Evolutionary conservation across 2,888 invertebrate species (phyloP).

Genomic region (Electrophaes corylata): DNA sequence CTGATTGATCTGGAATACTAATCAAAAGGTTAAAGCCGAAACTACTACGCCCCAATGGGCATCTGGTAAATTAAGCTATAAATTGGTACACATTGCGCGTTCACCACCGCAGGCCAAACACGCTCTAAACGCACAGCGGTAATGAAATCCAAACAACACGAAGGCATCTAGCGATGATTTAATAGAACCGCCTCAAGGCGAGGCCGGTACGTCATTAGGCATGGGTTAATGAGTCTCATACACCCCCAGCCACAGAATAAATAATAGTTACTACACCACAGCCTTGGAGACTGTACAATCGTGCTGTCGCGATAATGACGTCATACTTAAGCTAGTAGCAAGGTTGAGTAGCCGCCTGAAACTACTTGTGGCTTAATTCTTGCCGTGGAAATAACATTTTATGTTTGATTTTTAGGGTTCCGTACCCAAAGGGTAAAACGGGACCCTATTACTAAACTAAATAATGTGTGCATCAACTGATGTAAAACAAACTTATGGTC

Average conservation of each 20-base stretch:
- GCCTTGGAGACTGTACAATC: constrained; percentile 20
- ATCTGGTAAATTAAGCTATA: constrained; percentile 4
- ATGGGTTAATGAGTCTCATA: constrained; percentile 62
- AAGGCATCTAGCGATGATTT: constrained; percentile 45
- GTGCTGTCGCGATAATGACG: constrained; percentile 23
- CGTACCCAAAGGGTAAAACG: too few relatives aligned
- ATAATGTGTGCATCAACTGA: too few relatives aligned
- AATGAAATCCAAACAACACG: constrained; percentile 41
- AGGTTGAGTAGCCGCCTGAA: constrained; percentile 13
- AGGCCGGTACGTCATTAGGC: constrained; percentile 61
- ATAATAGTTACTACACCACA: constrained; percentile 16
- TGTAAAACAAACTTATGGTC: too few relatives aligned
- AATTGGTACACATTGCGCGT: constrained; percentile 16
- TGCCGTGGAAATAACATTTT: not conserved
- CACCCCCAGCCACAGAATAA: constrained; percentile 27
- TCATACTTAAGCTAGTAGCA: constrained; percentile 18
- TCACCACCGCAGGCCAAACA: constrained; percentile 18
- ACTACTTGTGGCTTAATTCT: not conserved
- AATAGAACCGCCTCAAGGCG: constrained; percentile 52
- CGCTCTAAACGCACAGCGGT: constrained; percentile 29
- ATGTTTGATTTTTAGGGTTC: too few relatives aligned
- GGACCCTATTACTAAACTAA: too few relatives aligned
- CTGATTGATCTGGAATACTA: not conserved
- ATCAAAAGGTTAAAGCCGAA: constrained; percentile 1
- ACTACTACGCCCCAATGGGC: not conserved